Evolutionary conservation across 2,797 vertebrate genomes (phyloP), one percentile per base, ranked within the genome.

Genomic region (Argyrosomus regius): DNA sequence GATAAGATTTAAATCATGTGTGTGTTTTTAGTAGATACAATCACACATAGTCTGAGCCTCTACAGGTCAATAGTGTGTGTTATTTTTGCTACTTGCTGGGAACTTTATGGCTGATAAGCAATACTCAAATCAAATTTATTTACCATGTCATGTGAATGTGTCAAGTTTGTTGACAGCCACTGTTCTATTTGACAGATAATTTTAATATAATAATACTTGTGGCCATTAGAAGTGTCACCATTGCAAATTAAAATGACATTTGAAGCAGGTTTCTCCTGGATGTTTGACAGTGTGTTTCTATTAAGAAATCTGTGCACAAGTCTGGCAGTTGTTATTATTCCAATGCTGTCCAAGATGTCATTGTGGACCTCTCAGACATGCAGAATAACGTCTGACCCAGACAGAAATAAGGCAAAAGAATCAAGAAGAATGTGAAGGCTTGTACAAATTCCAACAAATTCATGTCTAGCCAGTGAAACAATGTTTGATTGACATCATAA

Each of bases 401-500:
- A 49, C 41, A 18, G 58, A 72, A 65, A 45, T 39, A 35, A 64
- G 49, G 4, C 28, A 28, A 6, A 60, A 46, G 4, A 68, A 61
- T 20, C 43, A 57, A 72, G 13, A n/a, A 57, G 17, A 53, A 8
- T 52, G 53, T 20, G 39, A 28, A 39, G 16, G 13, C 2, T 12
- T 4, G 22, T 22, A 22, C 22, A 22, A 22, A 22, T 22, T 22
- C 22, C 18, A 57, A 10, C 35, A 73, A 69, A 77, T 61, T 2
- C 59, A 72, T 50, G 70, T 84, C 81, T 73, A 73, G 77, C 78
- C 62, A 20, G 53, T 60, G 41, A 75, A 66, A 71, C 35, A 43
- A 49, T 13, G 39, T 68, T n/a, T 31, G 45, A 53, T 11, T 48
- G 69, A 54, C 22, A 56, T 35, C 50, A 7, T 68, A 13, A 78